These are phyloP conservation scores for Callocephalon fimbriatum DNA, from an alignment of 2,113 vertebrate genomes.

Conservation along the genomic window DNA sequence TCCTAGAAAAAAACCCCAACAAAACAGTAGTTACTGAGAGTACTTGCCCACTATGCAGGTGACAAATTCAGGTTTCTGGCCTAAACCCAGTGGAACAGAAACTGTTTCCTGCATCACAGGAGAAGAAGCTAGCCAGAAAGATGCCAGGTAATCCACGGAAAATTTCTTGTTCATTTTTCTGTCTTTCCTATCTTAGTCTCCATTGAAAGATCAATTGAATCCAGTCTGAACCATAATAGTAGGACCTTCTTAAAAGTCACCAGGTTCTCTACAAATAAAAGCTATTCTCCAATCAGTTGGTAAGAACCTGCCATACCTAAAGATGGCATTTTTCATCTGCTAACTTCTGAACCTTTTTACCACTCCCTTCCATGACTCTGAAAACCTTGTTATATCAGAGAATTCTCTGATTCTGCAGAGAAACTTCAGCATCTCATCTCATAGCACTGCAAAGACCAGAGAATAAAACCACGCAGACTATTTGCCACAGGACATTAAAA, in stretches of 20 bases:
- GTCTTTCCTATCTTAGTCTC: neutral
- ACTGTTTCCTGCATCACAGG: neutral
- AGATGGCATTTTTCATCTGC: neutral
- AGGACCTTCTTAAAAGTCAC: neutral
- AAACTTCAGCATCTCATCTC: neutral
- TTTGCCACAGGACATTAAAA: neutral
- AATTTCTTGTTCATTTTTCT: neutral
- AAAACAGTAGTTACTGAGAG: neutral
- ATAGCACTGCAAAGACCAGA: neutral
- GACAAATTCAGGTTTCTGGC: neutral
- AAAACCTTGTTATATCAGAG: neutral
- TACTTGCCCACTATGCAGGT: neutral
- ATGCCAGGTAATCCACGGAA: neutral
- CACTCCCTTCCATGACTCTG: neutral
- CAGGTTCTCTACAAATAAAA: neutral
- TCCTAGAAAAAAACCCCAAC: neutral
- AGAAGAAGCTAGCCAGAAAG: neutral
- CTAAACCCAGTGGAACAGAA: neutral
- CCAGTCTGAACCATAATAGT: neutral
- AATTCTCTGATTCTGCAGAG: neutral
- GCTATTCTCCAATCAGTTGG: neutral
- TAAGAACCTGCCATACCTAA: neutral
- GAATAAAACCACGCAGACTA: neutral
- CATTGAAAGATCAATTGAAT: neutral
- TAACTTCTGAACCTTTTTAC: neutral